A percentile compares a stretch with the other conserved stretches of the same genome.
Conservation (phyloP, 2,888 invertebrate species). For the Danaus chrysippus region DNA sequence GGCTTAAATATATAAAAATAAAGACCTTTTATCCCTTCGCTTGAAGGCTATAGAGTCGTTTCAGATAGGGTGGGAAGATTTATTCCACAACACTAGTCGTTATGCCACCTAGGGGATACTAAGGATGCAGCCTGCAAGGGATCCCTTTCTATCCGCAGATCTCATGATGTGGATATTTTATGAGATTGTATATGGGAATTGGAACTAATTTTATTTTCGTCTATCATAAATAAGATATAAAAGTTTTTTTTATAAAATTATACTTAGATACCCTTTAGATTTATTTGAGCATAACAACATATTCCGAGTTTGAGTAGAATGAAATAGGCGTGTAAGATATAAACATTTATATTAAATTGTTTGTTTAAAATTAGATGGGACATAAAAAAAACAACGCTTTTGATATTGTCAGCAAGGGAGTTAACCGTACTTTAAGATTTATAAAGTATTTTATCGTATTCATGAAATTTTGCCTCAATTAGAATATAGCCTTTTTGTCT, state of each 20-base stretch:
- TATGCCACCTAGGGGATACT: slow-evolving; percentile 69
- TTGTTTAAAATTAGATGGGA: no score
- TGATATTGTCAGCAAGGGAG: no score
- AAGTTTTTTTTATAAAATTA: slow-evolving; percentile 27
- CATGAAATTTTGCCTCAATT: no score
- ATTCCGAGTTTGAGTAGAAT: no score
- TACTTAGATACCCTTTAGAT: no score
- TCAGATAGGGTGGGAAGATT: slow-evolving; percentile 69
- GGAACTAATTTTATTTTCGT: slow-evolving; percentile 58
- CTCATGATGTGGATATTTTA: slow-evolving; percentile 57
- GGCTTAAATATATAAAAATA: slow-evolving; percentile 69
- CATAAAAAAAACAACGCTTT: no score
- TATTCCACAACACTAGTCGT: slow-evolving; percentile 73
- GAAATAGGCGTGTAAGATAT: no score
- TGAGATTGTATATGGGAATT: slow-evolving; percentile 61
- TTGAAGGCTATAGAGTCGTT: slow-evolving; percentile 60
- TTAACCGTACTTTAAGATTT: no score
- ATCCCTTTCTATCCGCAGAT: slow-evolving; percentile 60
- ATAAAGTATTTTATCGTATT: no score
- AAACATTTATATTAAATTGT: no score
- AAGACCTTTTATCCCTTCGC: slow-evolving; percentile 70
- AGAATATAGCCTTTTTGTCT: no score
- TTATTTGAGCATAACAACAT: no score
- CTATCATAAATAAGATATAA: slow-evolving; percentile 37
- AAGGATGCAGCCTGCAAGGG: slow-evolving; percentile 64